A percentile compares a stretch with the other conserved stretches of the same genome.
Evolutionary conservation across 2,113 vertebrate species (phyloP).

Genomic region (Garra rufa): DNA sequence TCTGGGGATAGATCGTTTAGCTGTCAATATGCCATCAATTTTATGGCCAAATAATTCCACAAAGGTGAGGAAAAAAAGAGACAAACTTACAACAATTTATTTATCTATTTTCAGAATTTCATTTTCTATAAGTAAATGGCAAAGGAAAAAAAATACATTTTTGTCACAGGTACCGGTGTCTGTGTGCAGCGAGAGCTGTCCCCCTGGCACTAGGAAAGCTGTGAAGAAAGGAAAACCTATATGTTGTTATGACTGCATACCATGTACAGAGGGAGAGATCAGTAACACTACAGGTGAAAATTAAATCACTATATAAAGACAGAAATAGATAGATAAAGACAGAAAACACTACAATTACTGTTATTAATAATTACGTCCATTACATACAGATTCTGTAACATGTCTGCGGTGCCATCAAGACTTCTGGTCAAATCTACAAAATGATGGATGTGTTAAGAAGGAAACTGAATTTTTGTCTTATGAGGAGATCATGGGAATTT

Average conservation of each 20-base stretch:
- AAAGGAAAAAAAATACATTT: not conserved
- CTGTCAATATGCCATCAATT: not conserved
- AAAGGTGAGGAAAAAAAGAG: not conserved
- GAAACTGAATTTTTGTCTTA: slow-evolving; percentile 69
- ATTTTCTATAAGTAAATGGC: not conserved
- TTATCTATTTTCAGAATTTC: not conserved
- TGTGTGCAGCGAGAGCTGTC: slow-evolving; percentile 72
- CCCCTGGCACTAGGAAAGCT: slow-evolving; percentile 70
- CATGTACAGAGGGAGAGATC: slow-evolving; percentile 74
- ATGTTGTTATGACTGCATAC: slow-evolving; percentile 76
- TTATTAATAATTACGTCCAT: not conserved
- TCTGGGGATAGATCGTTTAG: slow-evolving; percentile 55
- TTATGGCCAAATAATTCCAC: not conserved
- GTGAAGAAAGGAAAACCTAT: slow-evolving; percentile 74
- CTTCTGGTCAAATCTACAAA: slow-evolving; percentile 71
- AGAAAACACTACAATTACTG: too few relatives aligned
- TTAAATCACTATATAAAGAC: not conserved
- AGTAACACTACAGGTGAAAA: slow-evolving; percentile 68
- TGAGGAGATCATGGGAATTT: slow-evolving; percentile 69
- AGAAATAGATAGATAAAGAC: too few relatives aligned
- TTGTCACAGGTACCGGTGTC: slow-evolving; percentile 69
- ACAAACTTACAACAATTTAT: not conserved
- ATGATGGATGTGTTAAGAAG: slow-evolving; percentile 67
- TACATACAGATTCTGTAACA: slow-evolving; percentile 67
- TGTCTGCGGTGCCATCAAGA: slow-evolving; percentile 68